A percentile compares a stretch with the other conserved stretches of the same genome.
Conservation (phyloP, 2,888 invertebrate genomes). For the Leucozona laternaria region DNA sequence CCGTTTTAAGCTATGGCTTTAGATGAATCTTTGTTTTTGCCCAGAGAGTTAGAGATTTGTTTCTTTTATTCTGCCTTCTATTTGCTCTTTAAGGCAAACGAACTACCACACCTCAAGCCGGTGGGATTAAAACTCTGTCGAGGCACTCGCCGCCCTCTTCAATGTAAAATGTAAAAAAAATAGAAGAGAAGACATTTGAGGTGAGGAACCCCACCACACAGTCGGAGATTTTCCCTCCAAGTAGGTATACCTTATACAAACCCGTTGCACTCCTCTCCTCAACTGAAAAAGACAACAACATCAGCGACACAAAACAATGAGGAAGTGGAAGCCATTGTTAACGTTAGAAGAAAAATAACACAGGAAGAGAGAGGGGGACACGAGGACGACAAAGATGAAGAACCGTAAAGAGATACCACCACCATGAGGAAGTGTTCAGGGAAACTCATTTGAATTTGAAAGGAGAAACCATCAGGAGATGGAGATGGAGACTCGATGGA, state of each 20-base stretch:
- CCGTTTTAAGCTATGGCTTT: slow-evolving; percentile 68
- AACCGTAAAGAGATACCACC: slow-evolving; percentile 26
- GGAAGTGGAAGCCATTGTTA: slow-evolving; percentile 73
- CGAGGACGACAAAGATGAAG: slow-evolving; percentile 11
- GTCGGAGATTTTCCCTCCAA: background rate
- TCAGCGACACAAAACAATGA: slow-evolving; percentile 64
- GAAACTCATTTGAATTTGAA: slow-evolving; percentile 74
- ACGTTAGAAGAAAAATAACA: slow-evolving; percentile 22
- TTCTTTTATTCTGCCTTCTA: slow-evolving; percentile 51
- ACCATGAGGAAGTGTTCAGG: slow-evolving; percentile 62
- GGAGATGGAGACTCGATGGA: slow-evolving; percentile 42
- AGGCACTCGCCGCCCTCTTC: slow-evolving; percentile 50
- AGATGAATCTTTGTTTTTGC: slow-evolving; percentile 73
- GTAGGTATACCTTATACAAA: background rate
- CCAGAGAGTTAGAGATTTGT: slow-evolving; percentile 34
- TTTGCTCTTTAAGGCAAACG: slow-evolving; percentile 70
- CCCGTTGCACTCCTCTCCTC: slow-evolving; percentile 38
- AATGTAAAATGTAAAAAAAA: slow-evolving; percentile 34
- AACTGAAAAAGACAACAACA: slow-evolving; percentile 64
- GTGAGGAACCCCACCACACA: slow-evolving; percentile 9
- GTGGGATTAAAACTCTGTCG: slow-evolving; percentile 68
- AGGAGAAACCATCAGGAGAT: slow-evolving; percentile 70
- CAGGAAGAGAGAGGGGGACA: background rate
- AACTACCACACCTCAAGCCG: slow-evolving; percentile 73
- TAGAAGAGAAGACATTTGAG: slow-evolving; percentile 43